A percentile compares a stretch with the other conserved stretches of the same genome.
phyloP scores from a whole-genome alignment of 2,797 vertebrate species.

The Tapirus indicus region DNA sequence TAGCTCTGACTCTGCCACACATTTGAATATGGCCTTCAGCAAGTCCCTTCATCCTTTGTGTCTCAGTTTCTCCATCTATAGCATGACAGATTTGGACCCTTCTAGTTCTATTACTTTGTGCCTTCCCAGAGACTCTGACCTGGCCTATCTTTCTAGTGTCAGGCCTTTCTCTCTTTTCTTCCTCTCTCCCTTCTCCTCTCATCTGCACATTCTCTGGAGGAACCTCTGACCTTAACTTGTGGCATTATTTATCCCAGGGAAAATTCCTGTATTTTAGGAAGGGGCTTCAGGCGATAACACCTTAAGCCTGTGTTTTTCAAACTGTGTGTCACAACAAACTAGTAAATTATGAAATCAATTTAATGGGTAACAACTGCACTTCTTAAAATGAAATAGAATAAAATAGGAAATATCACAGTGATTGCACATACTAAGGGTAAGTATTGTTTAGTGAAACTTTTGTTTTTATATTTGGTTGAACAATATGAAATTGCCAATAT shows the following conservation, averaged over 20 bases:
- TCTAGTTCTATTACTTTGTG: neutral
- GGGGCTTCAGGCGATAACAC: neutral
- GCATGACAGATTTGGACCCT: neutral
- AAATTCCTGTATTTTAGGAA: conserved; percentile 14
- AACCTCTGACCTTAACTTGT: neutral
- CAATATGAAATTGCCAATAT: conserved; percentile 22
- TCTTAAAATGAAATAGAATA: conserved; percentile 38
- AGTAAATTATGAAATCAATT: conserved; percentile 16
- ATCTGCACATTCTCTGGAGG: neutral
- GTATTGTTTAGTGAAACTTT: neutral
- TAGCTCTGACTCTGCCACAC: neutral
- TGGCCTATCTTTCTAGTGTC: neutral
- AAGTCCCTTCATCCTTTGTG: neutral
- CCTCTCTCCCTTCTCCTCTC: neutral
- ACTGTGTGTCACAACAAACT: neutral
- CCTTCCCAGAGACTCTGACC: neutral
- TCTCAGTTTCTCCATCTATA: neutral
- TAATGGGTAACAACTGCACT: neutral
- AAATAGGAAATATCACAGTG: neutral
- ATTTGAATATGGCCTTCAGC: neutral
- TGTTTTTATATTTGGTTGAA: neutral
- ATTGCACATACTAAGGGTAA: neutral
- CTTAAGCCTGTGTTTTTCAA: conserved; percentile 7
- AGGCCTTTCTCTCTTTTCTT: neutral
- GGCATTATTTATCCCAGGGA: neutral